Evolutionary conservation across 2,888 invertebrate genomes (phyloP).

Genomic region (Ornithoptera alexandrae): DNA sequence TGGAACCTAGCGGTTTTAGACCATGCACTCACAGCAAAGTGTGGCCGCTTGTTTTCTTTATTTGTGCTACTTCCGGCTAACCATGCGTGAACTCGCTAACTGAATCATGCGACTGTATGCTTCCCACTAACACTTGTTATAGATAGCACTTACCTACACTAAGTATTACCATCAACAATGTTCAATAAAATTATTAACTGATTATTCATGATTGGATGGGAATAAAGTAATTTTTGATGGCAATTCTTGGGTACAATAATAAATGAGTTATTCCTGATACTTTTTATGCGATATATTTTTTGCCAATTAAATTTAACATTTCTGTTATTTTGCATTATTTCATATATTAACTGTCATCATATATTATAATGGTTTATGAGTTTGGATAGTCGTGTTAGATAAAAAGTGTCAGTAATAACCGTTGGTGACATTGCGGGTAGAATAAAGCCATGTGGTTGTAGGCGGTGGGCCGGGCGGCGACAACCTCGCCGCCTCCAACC

Average conservation of each 20-base stretch:
- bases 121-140: slow-evolving; percentile 53
- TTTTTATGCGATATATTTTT: not conserved
- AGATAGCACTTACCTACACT: slow-evolving; percentile 30
- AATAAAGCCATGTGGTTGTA: slow-evolving; percentile 59
- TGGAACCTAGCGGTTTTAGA: slow-evolving; percentile 36
- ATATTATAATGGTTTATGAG: not conserved
- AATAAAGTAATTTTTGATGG: slow-evolving; percentile 28
- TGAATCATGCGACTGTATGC: slow-evolving; percentile 54
- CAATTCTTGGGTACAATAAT: slow-evolving; percentile 29
- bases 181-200: not conserved
- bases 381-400: not conserved
- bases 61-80: slow-evolving; percentile 48
- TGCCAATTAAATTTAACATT: not conserved
- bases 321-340: not conserved
- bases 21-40: slow-evolving; percentile 39
- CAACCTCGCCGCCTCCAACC: slow-evolving; percentile 92
- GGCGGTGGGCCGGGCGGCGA: slow-evolving; percentile 80
- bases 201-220: not conserved
- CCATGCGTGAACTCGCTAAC: slow-evolving; percentile 48
- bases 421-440: slow-evolving; percentile 36
- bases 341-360: not conserved
- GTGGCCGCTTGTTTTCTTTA: slow-evolving; percentile 52
- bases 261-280: slow-evolving; percentile 20
- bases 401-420: slow-evolving; percentile 30
- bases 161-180: slow-evolving; percentile 30